Evolutionary conservation across 2,113 vertebrate genomes (phyloP), one percentile per base, ranked within the genome.

Genomic region (Dicentrarchus labrax): DNA sequence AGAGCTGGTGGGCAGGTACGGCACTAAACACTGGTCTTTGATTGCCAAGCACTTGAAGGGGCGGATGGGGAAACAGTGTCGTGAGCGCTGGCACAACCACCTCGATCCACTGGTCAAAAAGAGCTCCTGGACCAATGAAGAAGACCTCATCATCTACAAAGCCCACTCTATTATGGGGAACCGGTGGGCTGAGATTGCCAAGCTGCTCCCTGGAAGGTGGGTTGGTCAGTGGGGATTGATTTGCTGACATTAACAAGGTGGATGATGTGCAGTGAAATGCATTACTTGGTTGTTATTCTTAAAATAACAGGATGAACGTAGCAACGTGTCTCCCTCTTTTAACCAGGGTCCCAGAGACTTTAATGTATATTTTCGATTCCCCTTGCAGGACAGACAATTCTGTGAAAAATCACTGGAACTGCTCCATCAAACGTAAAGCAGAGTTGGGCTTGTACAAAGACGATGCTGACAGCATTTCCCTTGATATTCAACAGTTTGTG

Each of bases 391-490:
- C 98, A 0, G 97, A 98, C 84, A 97, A 97, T 54, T 95, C 97
- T 66, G 96, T 99, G 83, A 99, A 98, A 91, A 99, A 98, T 92
- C 98, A 96, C 91, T 99, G 97, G 97, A 97, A 99, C 86, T 95
- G 94, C 1, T 96, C 95, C 56, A 96, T 99, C 86, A 98, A 95
- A 88, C 93, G 96, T 24, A 97, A 97, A 54, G 96, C 96, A 64
- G 96, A 97, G 85, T 93, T 93, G 0, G 97, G 97, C 39, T 86
- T 88, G 5, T 97, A 95, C 72, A 95, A 83, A 38, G 96, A 97
- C 8, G 65, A 82, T 4, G 71, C 75, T 17, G 96, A 96, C 82
- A 94, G 83, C 80, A 72, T 93, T 76, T 81, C 94, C 61, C 0
- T 89, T 90, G 57, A 96, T 84, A 77, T 87, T 95, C 0, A 92